Percentiles rank a stretch among this genome's conserved stretches.
Conservation (phyloP, 2,797 vertebrate genomes). For the Phalanger gymnotis region DNA sequence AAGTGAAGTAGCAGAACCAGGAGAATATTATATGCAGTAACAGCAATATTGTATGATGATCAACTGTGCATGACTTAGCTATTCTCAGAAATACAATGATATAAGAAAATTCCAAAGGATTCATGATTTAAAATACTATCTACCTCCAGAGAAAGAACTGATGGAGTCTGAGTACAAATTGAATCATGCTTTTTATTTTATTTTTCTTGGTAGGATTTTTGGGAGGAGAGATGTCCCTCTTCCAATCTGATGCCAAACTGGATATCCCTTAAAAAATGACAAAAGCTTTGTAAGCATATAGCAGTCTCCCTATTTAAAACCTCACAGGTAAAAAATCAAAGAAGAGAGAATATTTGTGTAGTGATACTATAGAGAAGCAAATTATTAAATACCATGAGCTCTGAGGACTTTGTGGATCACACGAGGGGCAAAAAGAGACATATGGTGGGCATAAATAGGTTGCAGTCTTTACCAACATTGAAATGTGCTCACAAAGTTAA, state of each 20-base stretch:
- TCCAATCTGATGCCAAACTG: neutral
- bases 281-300: neutral
- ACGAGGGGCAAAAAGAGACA: neutral
- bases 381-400: neutral
- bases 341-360: neutral
- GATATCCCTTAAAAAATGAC: neutral
- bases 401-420: neutral
- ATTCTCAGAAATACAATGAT: no score
- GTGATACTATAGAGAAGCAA: neutral
- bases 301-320: neutral
- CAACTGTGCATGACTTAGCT: no score
- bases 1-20: no score
- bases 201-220: no score
- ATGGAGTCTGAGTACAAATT: no score
- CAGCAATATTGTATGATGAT: no score
- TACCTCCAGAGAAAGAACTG: no score
- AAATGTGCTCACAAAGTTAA: neutral
- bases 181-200: no score
- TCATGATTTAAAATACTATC: no score
- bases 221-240: neutral
- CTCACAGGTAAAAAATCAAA: neutral
- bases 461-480: neutral
- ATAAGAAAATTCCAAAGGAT: no score
- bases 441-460: neutral
- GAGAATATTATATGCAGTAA: no score